These are phyloP conservation scores for Electrona antarctica DNA, from an alignment of 2,113 vertebrate species.

Conservation along the genomic window DNA sequence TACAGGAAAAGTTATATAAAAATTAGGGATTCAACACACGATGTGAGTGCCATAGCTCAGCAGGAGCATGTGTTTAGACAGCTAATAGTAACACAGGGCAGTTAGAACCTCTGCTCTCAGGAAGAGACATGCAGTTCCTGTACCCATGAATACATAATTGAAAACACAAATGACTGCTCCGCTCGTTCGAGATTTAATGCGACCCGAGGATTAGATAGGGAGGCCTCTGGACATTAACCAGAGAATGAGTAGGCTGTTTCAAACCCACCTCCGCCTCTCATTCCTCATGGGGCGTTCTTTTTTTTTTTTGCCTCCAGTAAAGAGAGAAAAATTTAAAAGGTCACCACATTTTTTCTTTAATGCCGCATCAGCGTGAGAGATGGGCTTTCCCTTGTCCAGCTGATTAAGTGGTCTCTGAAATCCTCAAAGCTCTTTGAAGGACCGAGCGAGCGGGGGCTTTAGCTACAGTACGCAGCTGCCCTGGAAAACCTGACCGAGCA, in stretches of 20 bases:
- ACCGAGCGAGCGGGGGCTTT: constrained; percentile 31
- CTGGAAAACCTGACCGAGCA: constrained; percentile 47
- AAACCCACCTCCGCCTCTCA: constrained; percentile 61
- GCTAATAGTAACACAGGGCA: constrained; percentile 37
- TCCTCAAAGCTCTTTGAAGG: constrained; percentile 77
- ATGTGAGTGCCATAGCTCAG: neutral
- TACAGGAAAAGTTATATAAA: constrained; percentile 5
- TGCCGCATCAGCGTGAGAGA: constrained; percentile 68
- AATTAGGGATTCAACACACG: constrained; percentile 22
- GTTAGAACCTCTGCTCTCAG: constrained; percentile 37
- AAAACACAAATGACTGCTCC: constrained; percentile 74
- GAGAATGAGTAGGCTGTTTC: constrained; percentile 69
- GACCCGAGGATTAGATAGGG: constrained; percentile 73
- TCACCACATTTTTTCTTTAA: constrained; percentile 75
- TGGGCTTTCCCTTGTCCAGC: constrained; percentile 73
- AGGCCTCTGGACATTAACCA: constrained; percentile 78
- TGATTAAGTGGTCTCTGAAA: constrained; percentile 74
- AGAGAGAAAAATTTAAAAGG: constrained; percentile 70
- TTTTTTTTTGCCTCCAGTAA: constrained; percentile 44
- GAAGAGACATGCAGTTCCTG: constrained; percentile 55
- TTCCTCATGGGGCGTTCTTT: constrained; percentile 55
- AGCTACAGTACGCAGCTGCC: constrained; percentile 54
- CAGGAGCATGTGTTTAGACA: constrained; percentile 32
- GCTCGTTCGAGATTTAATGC: constrained; percentile 77
- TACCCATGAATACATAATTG: constrained; percentile 67